These are phyloP conservation scores for Zhuqinia jingwanae DNA, from an alignment of 2,888 invertebrate species.

Conservation along the genomic window DNA sequence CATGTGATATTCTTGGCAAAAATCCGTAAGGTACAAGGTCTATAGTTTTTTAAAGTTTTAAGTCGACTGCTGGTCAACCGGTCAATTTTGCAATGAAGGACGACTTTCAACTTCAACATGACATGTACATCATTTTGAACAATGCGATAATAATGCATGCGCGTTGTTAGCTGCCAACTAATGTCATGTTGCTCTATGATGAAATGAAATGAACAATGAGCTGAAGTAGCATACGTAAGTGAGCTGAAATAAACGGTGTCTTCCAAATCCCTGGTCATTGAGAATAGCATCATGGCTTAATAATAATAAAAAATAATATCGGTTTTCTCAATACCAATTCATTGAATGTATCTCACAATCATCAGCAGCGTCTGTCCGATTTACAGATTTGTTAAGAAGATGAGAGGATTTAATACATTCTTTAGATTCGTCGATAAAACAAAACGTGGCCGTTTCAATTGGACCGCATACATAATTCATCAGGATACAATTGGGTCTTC, in stretches of 20 bases:
- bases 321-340: not conserved
- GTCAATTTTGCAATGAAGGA: too few species aligned
- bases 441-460: slow-evolving; percentile 16
- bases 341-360: too few species aligned
- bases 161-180: slow-evolving; percentile 39
- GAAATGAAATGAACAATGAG: not conserved
- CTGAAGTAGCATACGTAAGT: not conserved
- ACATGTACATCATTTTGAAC: not conserved
- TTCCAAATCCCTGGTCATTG: slow-evolving; percentile 8
- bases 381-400: not conserved
- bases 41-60: slow-evolving; percentile 4
- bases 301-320: too few species aligned
- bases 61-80: not conserved
- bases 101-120: too few species aligned
- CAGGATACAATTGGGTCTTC: slow-evolving; percentile 3
- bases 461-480: slow-evolving; percentile 49
- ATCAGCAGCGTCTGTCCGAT: slow-evolving; percentile 5
- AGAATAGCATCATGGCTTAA: too few species aligned
- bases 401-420: slow-evolving; percentile 32
- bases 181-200: slow-evolving; percentile 18
- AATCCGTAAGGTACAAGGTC: not conserved
- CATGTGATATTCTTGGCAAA: too few species aligned
- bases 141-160: slow-evolving; percentile 33
- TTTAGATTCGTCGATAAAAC: not conserved
- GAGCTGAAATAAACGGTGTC: slow-evolving; percentile 40